Percentiles rank a stretch among this genome's conserved stretches.
Conservation (phyloP, 2,113 vertebrate genomes). For the Urocolius indicus region DNA sequence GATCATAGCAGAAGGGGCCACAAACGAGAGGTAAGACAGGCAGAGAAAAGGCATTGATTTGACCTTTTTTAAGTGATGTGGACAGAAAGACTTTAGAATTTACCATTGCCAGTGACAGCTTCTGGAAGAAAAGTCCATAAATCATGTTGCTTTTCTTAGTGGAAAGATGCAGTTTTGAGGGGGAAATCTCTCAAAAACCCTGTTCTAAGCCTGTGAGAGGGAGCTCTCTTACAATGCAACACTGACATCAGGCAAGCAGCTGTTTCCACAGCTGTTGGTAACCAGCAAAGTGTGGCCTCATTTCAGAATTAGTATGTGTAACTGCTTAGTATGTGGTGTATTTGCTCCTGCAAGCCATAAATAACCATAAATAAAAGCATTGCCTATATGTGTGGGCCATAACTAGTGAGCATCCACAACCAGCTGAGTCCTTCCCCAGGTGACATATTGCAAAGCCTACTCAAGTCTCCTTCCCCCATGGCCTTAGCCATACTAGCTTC, state of each 20-base stretch:
- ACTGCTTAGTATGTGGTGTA: not conserved
- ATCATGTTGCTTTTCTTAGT: not conserved
- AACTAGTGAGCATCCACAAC: not conserved
- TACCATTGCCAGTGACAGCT: not conserved
- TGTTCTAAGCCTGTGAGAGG: not conserved
- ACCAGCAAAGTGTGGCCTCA: not conserved
- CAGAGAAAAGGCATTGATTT: not conserved
- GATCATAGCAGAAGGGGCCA: not conserved
- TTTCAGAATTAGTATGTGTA: not conserved
- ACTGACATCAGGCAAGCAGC: not conserved
- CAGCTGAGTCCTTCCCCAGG: not conserved
- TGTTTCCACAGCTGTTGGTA: not conserved
- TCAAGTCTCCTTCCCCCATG: not conserved
- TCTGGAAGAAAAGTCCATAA: not conserved
- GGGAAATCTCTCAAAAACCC: not conserved
- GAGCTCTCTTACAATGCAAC: not conserved
- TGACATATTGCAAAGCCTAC: not conserved
- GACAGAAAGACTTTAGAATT: not conserved
- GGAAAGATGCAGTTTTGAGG: not conserved
- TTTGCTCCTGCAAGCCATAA: not conserved
- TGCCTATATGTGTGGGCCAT: fast-evolving
- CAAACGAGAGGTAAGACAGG: not conserved
- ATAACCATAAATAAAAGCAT: not conserved
- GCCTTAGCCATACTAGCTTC: not conserved
- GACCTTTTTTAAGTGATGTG: not conserved